phyloP scores from a whole-genome alignment of 2,797 vertebrate genomes.

The Microctenopoma steveboyesi region DNA sequence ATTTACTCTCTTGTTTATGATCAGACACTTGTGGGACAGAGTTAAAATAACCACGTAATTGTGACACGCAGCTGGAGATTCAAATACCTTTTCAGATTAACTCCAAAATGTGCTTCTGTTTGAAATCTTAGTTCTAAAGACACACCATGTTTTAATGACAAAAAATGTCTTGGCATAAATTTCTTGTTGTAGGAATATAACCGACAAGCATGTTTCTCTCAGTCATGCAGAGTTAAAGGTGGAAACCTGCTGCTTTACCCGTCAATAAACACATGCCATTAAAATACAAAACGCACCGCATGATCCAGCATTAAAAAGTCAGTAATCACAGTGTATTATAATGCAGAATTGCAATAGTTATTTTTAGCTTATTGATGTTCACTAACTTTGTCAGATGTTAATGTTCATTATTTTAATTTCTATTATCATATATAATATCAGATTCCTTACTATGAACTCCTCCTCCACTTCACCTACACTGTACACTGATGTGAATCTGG shows the following conservation, averaged over 20 bases:
- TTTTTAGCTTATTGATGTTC: background rate
- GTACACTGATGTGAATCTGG: background rate
- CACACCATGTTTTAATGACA: conserved; percentile 6
- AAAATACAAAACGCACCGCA: background rate
- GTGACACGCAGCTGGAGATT: conserved; percentile 19
- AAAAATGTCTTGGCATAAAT: conserved; percentile 11
- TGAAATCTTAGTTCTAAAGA: conserved; percentile 9
- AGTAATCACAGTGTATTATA: background rate
- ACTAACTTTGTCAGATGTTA: background rate
- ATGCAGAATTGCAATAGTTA: background rate
- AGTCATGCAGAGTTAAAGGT: conserved; percentile 1
- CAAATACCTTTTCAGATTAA: conserved; percentile 34
- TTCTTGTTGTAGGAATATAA: background rate
- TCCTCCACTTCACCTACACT: background rate
- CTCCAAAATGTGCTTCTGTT: conserved; percentile 1
- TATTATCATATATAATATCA: too few relatives aligned
- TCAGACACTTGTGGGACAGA: background rate
- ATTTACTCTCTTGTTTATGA: conserved; percentile 45
- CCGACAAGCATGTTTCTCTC: background rate
- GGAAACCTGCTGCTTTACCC: conserved; percentile 2
- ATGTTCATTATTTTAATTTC: too few relatives aligned
- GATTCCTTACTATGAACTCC: background rate
- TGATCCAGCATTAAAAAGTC: background rate
- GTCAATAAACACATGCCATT: background rate
- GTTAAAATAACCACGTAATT: conserved; percentile 33